Conservation (phyloP, 2,797 vertebrate species). For the Sparidentex hasta region DNA sequence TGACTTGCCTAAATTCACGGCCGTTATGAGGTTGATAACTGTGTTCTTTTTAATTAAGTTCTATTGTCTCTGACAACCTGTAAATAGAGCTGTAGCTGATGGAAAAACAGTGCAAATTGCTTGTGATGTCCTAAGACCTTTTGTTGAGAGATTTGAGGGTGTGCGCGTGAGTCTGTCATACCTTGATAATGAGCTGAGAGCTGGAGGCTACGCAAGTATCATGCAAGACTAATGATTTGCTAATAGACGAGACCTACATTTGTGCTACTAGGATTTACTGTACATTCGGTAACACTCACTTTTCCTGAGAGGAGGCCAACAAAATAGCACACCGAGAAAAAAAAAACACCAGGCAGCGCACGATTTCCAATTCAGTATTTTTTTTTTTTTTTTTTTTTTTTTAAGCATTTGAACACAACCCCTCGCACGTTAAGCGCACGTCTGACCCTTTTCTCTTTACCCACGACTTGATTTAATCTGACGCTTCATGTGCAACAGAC, state of each 20-base stretch:
- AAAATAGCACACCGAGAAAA: not conserved
- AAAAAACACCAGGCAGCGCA: not conserved
- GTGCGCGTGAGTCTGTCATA: conserved; percentile 21
- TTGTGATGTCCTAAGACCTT: conserved; percentile 45
- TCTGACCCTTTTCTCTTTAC: not conserved
- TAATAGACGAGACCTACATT: not conserved
- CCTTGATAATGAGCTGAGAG: conserved; percentile 40
- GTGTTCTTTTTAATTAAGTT: conserved; percentile 77
- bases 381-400: too few relatives aligned
- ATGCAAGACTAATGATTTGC: conserved; percentile 13
- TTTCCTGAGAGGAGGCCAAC: not conserved
- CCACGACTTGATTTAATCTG: not conserved
- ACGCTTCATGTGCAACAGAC: conserved; percentile 10
- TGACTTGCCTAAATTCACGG: conserved; percentile 64
- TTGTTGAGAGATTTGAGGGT: conserved; percentile 29
- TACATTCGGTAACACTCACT: not conserved
- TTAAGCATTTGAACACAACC: not conserved
- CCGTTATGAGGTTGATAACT: conserved; percentile 74
- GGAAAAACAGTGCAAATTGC: conserved; percentile 55
- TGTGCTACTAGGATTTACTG: not conserved
- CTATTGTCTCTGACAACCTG: conserved; percentile 71
- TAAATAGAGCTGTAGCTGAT: conserved; percentile 61
- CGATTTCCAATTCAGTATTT: not conserved
- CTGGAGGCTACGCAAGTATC: not conserved
- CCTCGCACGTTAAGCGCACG: not conserved